These are phyloP conservation scores for Varanus salvator DNA, from an alignment of 2,113 vertebrate species.

Conservation along the genomic window DNA sequence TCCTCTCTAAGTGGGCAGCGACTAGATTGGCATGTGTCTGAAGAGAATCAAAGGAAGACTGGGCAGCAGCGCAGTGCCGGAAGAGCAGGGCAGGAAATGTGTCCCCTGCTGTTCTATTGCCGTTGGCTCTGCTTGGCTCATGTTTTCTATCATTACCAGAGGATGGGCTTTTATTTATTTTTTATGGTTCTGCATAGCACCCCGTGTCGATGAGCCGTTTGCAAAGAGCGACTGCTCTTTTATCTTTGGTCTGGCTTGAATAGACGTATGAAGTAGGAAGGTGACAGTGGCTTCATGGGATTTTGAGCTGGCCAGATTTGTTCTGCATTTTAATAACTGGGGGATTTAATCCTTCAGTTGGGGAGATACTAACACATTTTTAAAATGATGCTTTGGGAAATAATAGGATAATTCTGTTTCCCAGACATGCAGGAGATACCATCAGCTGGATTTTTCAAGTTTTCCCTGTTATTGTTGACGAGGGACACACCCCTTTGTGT, in stretches of 20 bases:
- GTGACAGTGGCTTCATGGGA: conserved; percentile 19
- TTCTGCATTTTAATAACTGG: not conserved
- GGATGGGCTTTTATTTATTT: not conserved
- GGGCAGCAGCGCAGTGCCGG: not conserved
- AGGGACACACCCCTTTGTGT: not conserved
- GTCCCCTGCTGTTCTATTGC: not conserved
- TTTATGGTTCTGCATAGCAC: not conserved
- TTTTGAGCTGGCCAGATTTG: not conserved
- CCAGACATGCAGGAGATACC: not conserved
- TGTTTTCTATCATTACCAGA: not conserved
- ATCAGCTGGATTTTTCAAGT: not conserved
- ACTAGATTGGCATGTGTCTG: not conserved
- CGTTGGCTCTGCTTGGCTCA: not conserved
- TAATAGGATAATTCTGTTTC: conserved; percentile 37
- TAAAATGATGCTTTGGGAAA: conserved; percentile 18
- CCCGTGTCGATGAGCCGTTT: not conserved
- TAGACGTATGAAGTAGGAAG: conserved; percentile 7
- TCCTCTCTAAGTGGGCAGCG: not conserved
- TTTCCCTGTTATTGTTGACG: not conserved
- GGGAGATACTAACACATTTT: not conserved
- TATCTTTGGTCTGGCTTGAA: conserved; percentile 7
- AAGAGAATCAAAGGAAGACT: not conserved
- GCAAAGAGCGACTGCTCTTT: not conserved
- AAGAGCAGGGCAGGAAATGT: not conserved
- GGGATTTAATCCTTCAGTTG: conserved; percentile 21